Evolutionary conservation across 2,113 vertebrate genomes (phyloP).

Genomic region (Nothoprocta pentlandii): DNA sequence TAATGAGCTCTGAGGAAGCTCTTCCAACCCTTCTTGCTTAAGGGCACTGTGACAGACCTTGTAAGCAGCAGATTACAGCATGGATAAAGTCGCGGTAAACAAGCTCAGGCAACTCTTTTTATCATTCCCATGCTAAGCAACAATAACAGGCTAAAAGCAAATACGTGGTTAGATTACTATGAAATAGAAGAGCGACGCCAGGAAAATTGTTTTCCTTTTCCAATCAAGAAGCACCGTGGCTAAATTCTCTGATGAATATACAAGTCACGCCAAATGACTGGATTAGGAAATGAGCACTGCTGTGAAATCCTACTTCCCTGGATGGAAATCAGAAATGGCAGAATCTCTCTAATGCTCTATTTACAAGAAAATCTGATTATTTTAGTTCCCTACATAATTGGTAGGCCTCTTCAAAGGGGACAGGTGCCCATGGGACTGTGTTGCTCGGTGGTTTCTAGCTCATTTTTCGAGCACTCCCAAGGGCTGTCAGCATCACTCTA

Average conservation of each 20-base stretch:
- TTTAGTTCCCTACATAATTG: conserved; percentile 16
- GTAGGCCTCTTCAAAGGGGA: conserved; percentile 27
- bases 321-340: neutral
- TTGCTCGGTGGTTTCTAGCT: conserved; percentile 12
- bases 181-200: conserved; percentile 42
- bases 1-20: neutral
- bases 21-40: neutral
- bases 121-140: neutral
- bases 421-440: neutral
- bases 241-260: conserved; percentile 57
- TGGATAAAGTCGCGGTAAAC: neutral
- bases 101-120: neutral
- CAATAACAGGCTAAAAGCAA: conserved; percentile 25
- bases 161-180: neutral
- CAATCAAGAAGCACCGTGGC: neutral
- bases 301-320: conserved; percentile 34
- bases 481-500: conserved; percentile 27
- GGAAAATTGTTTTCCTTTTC: conserved; percentile 5
- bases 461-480: neutral
- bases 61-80: neutral
- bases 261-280: neutral
- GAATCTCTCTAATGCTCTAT: neutral
- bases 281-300: conserved; percentile 6
- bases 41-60: neutral
- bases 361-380: conserved; percentile 35